These are phyloP conservation scores for Ormyrus nitidulus DNA, from an alignment of 2,888 invertebrate genomes.

Conservation along the genomic window DNA sequence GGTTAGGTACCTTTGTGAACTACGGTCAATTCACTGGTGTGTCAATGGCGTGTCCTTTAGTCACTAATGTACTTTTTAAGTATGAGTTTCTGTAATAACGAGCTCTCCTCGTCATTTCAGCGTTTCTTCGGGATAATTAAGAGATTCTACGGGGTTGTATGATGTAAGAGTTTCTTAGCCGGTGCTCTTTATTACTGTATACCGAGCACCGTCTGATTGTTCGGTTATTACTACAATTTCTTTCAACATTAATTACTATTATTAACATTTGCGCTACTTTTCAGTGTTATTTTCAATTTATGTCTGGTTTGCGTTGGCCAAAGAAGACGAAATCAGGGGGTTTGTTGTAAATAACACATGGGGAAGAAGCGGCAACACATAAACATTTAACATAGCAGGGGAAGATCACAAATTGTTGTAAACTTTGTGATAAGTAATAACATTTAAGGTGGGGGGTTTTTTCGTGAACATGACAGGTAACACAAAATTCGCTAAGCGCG, in stretches of 20 bases:
- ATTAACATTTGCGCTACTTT: background rate
- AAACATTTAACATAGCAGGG: slow-evolving; percentile 38
- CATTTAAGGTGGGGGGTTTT: background rate
- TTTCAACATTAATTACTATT: slow-evolving; percentile 7
- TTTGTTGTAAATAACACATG: slow-evolving; percentile 31
- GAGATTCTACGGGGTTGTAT: slow-evolving; percentile 30
- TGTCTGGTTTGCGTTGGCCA: slow-evolving; percentile 28
- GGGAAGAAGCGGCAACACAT: slow-evolving; percentile 40
- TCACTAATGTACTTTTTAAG: slow-evolving; percentile 38
- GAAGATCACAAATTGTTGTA: slow-evolving; percentile 38
- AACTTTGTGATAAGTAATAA: slow-evolving; percentile 5
- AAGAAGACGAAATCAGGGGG: slow-evolving; percentile 33
- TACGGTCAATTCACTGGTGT: slow-evolving; percentile 54
- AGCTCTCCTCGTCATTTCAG: slow-evolving; percentile 30
- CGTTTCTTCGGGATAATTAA: slow-evolving; percentile 7
- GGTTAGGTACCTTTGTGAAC: slow-evolving; percentile 49
- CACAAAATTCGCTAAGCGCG: slow-evolving; percentile 38
- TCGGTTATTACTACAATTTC: slow-evolving; percentile 15
- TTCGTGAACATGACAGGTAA: slow-evolving; percentile 10
- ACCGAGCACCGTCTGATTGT: slow-evolving; percentile 16
- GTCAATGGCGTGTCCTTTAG: slow-evolving; percentile 46
- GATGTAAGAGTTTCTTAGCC: slow-evolving; percentile 11
- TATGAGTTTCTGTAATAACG: slow-evolving; percentile 18
- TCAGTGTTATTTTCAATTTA: background rate
- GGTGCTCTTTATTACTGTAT: slow-evolving; percentile 4